A percentile compares a stretch with the other conserved stretches of the same genome.
These are phyloP conservation scores for Cardinalis cardinalis DNA, from an alignment of 2,113 vertebrate genomes.

Conservation along the genomic window DNA sequence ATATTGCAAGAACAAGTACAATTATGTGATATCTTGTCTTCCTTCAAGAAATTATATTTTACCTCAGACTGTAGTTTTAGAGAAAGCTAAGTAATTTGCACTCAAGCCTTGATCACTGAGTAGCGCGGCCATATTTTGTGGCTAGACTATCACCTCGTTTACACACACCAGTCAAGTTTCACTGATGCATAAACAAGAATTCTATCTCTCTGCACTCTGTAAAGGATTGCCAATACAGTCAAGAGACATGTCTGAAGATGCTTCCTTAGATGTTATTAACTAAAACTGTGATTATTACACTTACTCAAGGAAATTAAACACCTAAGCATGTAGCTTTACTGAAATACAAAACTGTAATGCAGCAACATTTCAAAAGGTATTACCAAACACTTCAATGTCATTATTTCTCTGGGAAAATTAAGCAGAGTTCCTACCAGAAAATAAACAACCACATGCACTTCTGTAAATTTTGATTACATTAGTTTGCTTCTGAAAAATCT, in stretches of 20 bases:
- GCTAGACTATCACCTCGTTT: neutral
- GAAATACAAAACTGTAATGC: neutral
- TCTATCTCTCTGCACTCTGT: too few relatives aligned
- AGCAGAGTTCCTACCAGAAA: neutral
- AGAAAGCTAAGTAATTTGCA: neutral
- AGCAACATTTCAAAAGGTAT: neutral
- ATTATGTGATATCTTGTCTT: neutral
- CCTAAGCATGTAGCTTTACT: neutral
- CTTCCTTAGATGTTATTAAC: neutral
- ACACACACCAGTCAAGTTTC: neutral
- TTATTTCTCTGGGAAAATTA: neutral
- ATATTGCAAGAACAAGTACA: neutral
- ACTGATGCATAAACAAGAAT: neutral
- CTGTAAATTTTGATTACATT: neutral
- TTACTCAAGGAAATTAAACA: neutral
- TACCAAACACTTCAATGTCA: neutral
- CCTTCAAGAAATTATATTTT: neutral
- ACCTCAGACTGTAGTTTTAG: neutral
- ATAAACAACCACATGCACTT: neutral
- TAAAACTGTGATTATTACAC: neutral
- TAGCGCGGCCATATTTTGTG: neutral
- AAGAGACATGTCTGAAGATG: neutral
- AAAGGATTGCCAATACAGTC: neutral
- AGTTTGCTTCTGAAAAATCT: neutral
- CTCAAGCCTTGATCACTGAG: neutral